A percentile compares a stretch with the other conserved stretches of the same genome.
phyloP scores from a whole-genome alignment of 1,140 invertebrate species.

The Pristionchus pacificus region DNA sequence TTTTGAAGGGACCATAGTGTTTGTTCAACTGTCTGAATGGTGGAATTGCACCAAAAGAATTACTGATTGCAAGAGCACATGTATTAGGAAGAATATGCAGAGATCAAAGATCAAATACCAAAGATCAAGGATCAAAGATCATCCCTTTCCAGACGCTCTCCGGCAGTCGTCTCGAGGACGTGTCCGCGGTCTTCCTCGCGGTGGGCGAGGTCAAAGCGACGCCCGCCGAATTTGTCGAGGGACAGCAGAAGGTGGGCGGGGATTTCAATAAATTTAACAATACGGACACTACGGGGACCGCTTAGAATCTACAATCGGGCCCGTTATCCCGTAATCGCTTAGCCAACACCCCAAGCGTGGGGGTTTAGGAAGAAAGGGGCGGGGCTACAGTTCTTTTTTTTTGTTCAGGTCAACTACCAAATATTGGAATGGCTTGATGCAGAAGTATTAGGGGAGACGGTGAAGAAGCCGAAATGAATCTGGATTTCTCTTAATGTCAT shows the following conservation, averaged over 20 bases:
- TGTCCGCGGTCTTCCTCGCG: constrained; percentile 36
- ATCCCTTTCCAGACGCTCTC: constrained; percentile 23
- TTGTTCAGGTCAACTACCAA: constrained; percentile 10
- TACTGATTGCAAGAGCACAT: no score
- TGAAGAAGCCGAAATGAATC: no score
- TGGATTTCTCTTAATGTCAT: no score
- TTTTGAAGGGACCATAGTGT: no score
- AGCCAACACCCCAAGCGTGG: constrained; percentile 3
- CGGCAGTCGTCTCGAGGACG: constrained; percentile 42
- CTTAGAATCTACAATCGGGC: constrained; percentile 30
- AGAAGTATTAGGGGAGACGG: no score
- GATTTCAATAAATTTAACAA: constrained; percentile 48
- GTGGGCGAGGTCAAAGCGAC: constrained; percentile 43
- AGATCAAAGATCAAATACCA: no score
- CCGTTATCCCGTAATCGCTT: background rate
- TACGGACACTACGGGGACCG: constrained; percentile 41
- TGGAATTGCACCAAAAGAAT: no score
- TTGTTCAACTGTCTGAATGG: no score
- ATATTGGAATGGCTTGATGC: constrained; percentile 2
- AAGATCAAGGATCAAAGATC: no score
- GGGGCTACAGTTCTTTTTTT: constrained; percentile 15
- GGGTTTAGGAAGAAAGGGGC: constrained; percentile 13
- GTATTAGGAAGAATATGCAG: no score
- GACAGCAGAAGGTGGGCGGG: constrained; percentile 42
- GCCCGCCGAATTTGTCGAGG: constrained; percentile 36